Conservation (phyloP, 1,140 invertebrate genomes). For the Aricia agestis region DNA sequence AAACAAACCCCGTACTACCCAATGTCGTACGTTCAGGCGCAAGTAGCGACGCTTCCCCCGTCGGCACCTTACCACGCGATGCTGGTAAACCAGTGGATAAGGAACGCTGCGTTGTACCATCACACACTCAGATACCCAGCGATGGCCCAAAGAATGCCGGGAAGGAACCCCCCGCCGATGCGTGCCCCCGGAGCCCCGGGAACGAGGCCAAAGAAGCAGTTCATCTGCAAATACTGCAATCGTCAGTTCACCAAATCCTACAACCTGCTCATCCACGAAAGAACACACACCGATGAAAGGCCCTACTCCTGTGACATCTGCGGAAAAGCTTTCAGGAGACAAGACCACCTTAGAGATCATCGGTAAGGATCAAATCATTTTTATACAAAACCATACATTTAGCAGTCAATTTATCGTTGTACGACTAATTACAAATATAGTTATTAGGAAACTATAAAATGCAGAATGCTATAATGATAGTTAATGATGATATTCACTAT, state of each 20-base stretch:
- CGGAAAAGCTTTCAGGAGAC: conserved; percentile 94
- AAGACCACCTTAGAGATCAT: conserved; percentile 95
- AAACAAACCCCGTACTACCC: conserved; percentile 52
- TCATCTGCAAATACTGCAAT: conserved; percentile 96
- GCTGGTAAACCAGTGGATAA: conserved; percentile 83
- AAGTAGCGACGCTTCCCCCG: conserved; percentile 60
- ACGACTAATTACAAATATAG: background rate
- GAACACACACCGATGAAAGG: conserved; percentile 96
- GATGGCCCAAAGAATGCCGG: conserved; percentile 65
- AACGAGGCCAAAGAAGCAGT: conserved; percentile 91
- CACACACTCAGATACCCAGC: conserved; percentile 71
- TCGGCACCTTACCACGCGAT: conserved; percentile 71
- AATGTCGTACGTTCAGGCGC: conserved; percentile 68
- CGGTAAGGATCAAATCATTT: conserved; percentile 76
- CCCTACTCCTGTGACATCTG: conserved; percentile 97
- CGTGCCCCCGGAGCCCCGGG: conserved; percentile 77
- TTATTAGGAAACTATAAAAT: background rate
- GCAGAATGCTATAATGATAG: background rate
- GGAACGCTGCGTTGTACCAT: conserved; percentile 81
- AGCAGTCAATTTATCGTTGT: background rate
- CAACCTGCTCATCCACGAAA: conserved; percentile 95
- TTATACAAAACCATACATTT: conserved; percentile 19
- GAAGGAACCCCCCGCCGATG: conserved; percentile 74
- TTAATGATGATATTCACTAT: background rate
- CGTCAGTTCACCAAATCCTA: conserved; percentile 97